A percentile compares a stretch with the other conserved stretches of the same genome.
These are phyloP conservation scores for Ceratosolen fusciceps DNA, from an alignment of 1,140 invertebrate genomes.

Conservation along the genomic window DNA sequence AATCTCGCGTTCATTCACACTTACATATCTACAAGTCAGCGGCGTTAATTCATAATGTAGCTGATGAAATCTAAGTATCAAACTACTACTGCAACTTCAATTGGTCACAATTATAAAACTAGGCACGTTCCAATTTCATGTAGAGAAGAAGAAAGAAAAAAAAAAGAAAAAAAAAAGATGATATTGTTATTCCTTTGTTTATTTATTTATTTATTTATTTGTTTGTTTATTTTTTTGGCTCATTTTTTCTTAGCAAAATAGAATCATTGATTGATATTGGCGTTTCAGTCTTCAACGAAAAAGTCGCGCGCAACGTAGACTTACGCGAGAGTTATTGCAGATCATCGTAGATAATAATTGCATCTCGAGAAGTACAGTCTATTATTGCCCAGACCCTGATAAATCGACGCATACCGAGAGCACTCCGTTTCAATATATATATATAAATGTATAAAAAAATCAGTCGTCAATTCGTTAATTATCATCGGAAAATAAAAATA, in stretches of 20 bases:
- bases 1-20: conserved; percentile 39
- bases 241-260: conserved; percentile 9
- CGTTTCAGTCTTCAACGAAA: conserved; percentile 40
- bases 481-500: conserved; percentile 32
- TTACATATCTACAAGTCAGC: conserved; percentile 40
- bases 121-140: neutral
- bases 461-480: conserved; percentile 26
- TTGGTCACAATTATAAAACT: conserved; percentile 13
- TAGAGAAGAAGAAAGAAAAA: neutral
- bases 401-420: conserved; percentile 8
- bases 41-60: conserved; percentile 9
- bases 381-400: conserved; percentile 14
- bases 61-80: conserved; percentile 31
- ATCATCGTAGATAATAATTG: conserved; percentile 6
- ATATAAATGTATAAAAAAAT: no score
- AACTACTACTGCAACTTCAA: conserved; percentile 28
- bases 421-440: conserved; percentile 10
- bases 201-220: no score
- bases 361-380: conserved; percentile 20
- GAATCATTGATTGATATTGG: conserved; percentile 23
- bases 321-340: conserved; percentile 21
- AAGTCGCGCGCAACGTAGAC: conserved; percentile 22
- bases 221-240: no score
- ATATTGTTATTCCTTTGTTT: no score
- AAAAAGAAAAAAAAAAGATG: neutral